Evolutionary conservation across 2,888 invertebrate genomes (phyloP), one percentile per base, ranked within the genome.

Genomic region (Acrobasis consociella): DNA sequence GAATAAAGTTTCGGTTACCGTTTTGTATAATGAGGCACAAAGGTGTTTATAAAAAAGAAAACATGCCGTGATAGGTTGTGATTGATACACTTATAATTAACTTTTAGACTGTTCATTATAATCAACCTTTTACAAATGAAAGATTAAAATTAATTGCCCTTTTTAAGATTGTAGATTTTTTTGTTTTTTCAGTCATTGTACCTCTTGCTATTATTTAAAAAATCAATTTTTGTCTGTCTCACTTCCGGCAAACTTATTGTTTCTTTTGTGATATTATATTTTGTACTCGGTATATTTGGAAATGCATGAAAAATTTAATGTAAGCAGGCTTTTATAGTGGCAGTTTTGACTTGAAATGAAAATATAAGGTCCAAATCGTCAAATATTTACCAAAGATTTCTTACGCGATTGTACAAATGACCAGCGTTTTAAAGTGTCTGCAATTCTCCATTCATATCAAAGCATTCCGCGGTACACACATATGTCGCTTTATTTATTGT

Each of bases 61-160:
- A 42, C 22, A 39, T 56, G 1, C 13, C 11, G 13, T 42, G 56
- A 56, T 42, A 46, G 46, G 13, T 7, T 13, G 22, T 46, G 56
- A 56, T 56, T 42, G 56, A 56, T 56, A 56, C 56, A 56, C 42
- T 56, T 56, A 42, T 56, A 56, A 56, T 56, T 42, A 56, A 42
- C 56, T 46, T 56, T 56, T 46, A 22, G 56, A 42, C 11, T 22
- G 46, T 42, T 42, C 39, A 46, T 56, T 42, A 46, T 56, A 42
- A 56, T 1, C 42, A 56, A 56, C 56, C 17, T 56, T 56, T 56
- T 56, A 56, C 56, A 56, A 56, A 56, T 22, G 56, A 56, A 22
- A 11, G 42, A 56, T 56, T 56, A 22, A 56, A 56, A 46, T 56
- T 42, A 42, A 56, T 56, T 42, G 42, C 56, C 42, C 13, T 56